Percentiles rank a stretch among this genome's conserved stretches.
These are phyloP conservation scores for Heterotis niloticus DNA, from an alignment of 2,113 vertebrate genomes.

Conservation along the genomic window DNA sequence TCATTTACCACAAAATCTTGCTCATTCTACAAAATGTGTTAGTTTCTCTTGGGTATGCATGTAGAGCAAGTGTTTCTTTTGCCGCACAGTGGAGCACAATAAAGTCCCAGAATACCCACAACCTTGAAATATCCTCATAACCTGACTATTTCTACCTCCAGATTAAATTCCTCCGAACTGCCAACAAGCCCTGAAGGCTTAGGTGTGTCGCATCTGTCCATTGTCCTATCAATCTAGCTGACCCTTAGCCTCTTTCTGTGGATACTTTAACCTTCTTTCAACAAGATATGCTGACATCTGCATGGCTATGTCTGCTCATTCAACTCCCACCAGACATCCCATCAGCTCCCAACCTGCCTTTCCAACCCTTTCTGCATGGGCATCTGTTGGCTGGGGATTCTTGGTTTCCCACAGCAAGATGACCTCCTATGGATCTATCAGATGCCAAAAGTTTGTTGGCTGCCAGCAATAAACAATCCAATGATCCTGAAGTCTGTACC, in stretches of 20 bases:
- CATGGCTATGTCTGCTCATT: background rate
- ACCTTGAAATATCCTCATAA: constrained; percentile 2
- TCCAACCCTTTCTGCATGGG: background rate
- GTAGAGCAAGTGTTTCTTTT: constrained; percentile 1
- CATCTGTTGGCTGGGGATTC: background rate
- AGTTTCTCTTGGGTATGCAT: background rate
- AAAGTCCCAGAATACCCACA: background rate
- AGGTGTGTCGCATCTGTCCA: background rate
- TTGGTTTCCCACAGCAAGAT: background rate
- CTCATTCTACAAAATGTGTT: constrained; percentile 1
- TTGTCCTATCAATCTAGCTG: background rate
- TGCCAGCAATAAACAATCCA: background rate
- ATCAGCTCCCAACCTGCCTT: background rate
- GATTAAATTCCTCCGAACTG: background rate
- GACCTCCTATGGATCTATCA: background rate
- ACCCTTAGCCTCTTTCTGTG: background rate
- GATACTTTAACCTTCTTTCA: background rate
- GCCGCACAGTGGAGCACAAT: background rate
- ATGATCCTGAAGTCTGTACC: background rate
- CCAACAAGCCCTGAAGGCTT: background rate
- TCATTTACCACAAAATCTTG: background rate
- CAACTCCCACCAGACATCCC: background rate
- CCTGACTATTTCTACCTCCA: background rate
- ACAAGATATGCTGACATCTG: background rate
- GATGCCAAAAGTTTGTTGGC: background rate